A percentile compares a stretch with the other conserved stretches of the same genome.
Evolutionary conservation across 1,140 invertebrate genomes (phyloP).

Genomic region (Condylostylus longicornis): DNA sequence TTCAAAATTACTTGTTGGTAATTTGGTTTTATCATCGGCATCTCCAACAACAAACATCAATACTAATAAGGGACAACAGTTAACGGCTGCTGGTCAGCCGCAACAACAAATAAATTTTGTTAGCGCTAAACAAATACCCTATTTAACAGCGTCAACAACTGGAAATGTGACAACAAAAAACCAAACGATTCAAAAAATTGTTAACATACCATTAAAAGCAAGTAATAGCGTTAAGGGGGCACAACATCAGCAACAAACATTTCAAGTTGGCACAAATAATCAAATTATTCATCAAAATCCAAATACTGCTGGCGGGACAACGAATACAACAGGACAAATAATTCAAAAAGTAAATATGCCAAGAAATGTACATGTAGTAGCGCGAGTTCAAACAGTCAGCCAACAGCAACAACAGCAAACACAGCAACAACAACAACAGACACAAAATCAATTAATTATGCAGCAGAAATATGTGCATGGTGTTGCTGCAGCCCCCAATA

Average conservation of each 20-base stretch:
- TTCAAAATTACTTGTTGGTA: slow-evolving; percentile 26
- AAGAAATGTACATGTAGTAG: slow-evolving; percentile 8
- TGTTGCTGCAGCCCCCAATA: neutral
- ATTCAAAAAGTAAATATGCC: slow-evolving; percentile 7
- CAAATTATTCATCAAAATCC: too few species aligned
- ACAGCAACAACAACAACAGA: slow-evolving; percentile 13
- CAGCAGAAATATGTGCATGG: slow-evolving; percentile 2
- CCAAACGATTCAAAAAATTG: neutral
- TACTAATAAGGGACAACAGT: neutral
- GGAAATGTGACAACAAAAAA: neutral
- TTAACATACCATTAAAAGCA: slow-evolving; percentile 1
- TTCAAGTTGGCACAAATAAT: too few species aligned
- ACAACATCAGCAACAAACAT: slow-evolving; percentile 23
- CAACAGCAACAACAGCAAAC: slow-evolving; percentile 11
- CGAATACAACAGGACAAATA: slow-evolving; percentile 4
- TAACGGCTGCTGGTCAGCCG: neutral
- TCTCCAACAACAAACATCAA: slow-evolving; percentile 6
- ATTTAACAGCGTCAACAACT: slow-evolving; percentile 16
- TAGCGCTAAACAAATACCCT: slow-evolving; percentile 8
- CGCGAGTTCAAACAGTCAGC: slow-evolving; percentile 5
- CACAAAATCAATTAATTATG: slow-evolving; percentile 4
- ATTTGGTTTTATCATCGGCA: slow-evolving; percentile 19
- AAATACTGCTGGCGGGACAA: too few species aligned
- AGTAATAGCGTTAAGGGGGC: slow-evolving; percentile 4
- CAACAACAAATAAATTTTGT: slow-evolving; percentile 16